Evolutionary conservation across 2,113 vertebrate genomes (phyloP), one percentile per base, ranked within the genome.

Genomic region (Erinaceus europaeus): DNA sequence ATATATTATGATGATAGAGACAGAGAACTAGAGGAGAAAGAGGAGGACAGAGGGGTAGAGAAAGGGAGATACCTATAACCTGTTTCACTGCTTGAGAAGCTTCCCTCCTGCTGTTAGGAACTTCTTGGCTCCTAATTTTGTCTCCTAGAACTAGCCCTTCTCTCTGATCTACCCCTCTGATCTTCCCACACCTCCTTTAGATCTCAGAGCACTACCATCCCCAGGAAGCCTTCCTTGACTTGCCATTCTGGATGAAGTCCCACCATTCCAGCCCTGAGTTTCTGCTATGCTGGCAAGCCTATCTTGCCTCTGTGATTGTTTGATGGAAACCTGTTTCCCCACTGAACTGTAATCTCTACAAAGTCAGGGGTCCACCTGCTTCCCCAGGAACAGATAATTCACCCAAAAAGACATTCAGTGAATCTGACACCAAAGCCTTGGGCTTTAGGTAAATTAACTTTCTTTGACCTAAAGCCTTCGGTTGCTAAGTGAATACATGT

Each of bases 401-500:
- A 42, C 72, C 32, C 36, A 40, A 77, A 90, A 44, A 87, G 42
- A 76, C 62, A 73, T 48, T 36, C 38, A 27, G 40, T 72, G n/a
- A 73, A 23, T 57, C 61, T 57, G 50, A 75, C 46, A 29, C 17
- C n/a, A 36, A 53, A 79, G 57, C 53, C 73, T 87, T 48, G 67
- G 42, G 50, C 34, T 67, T 88, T 82, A 72, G 57, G 62, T 53
- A 88, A 90, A 86, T 73, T 89, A 81, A 84, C 73, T 84, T 86
- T 71, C 50, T 76, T 72, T 77, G 76, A 57, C 86, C 79, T 64
- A 72, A 82, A 91, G 59, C 55, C 40, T 86, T 73, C 25, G 34
- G 40, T 44, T 85, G 88, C 67, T 34, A 68, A 50, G 42, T 65
- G 74, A 74, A 72, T 46, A 50, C 44, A 64, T 78, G 61, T 42